Evolutionary conservation across 2,797 vertebrate genomes (phyloP), one percentile per base, ranked within the genome.

Genomic region (Acipenser transmontanus): DNA sequence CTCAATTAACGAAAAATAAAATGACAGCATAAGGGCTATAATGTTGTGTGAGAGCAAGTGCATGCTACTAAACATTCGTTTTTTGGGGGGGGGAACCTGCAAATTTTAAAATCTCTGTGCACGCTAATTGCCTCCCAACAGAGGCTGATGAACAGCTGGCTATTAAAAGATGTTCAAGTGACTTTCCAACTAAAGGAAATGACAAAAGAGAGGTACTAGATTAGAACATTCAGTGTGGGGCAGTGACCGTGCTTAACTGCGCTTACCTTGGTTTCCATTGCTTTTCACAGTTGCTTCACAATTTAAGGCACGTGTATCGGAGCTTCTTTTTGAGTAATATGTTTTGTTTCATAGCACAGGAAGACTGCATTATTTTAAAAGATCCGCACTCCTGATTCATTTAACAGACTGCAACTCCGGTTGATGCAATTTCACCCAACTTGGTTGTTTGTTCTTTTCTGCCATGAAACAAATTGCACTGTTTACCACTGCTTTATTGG

Each of bases 271-370:
- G 47, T 79, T 63, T 76, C 59, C 66, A 54, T 82, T 72, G 50
- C 72, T 82, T 83, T 72, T 74, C 62, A 73, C 66, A 51, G 49
- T 50, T 75, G 61, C 61, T 77, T 77, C 79, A 64, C 76, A 57
- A 77, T 65, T 52, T 71, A 64, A 66, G 70, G 71, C 72, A 72
- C 56, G 59, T 76, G 57, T 69, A 70, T 9, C 52, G 73, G 20
- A 66, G 47, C 68, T 64, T 56, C 50, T 70, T 59, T 68, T 51
- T 62, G 56, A 66, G 49, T 61, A 14, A 34, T 56, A n/a, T 60
- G n/a, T 57, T 71, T 77, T 80, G 77, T 80, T 84, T 75, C 81
- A 82, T 85, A 81, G 70, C 81, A 81, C 70, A 71, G 71, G 81
- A 80, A 76, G 67, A 66, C 49, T 79, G 4, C 34, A 34, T 34